Percentiles rank a stretch among this genome's conserved stretches.
These are phyloP conservation scores for Hepsetus odoe DNA, from an alignment of 2,113 vertebrate genomes.

Conservation along the genomic window DNA sequence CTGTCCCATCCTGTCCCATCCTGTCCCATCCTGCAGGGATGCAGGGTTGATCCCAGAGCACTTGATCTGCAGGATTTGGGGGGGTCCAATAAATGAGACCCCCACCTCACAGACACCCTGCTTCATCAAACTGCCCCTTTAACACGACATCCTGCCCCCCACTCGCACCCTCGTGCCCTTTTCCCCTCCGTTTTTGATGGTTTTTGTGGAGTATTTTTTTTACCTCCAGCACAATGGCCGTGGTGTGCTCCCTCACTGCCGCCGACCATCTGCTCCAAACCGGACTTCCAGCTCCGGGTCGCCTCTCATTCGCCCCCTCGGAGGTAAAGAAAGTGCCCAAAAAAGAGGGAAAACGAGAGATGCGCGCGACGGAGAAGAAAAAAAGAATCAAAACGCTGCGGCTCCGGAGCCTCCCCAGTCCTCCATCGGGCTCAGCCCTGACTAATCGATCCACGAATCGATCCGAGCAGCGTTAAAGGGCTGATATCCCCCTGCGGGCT, in stretches of 20 bases:
- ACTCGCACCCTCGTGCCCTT: background rate
- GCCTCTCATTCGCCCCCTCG: background rate
- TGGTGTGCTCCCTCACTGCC: background rate
- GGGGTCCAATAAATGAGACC: too few relatives aligned
- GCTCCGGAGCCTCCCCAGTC: constrained; percentile 63
- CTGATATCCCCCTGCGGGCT: too few relatives aligned
- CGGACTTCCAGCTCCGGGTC: background rate
- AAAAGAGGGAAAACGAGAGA: too few relatives aligned
- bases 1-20: too few relatives aligned
- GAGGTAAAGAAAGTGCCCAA: too few relatives aligned
- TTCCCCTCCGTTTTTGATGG: background rate
- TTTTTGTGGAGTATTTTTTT: background rate
- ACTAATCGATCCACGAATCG: constrained; percentile 71
- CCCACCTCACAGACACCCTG: too few relatives aligned
- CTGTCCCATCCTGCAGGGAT: too few relatives aligned
- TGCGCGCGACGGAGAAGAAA: background rate
- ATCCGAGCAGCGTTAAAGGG: background rate
- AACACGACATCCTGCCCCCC: too few relatives aligned
- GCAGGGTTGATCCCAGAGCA: too few relatives aligned
- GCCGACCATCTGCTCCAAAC: constrained; percentile 38
- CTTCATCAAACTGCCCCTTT: too few relatives aligned
- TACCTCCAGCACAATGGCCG: constrained; percentile 17
- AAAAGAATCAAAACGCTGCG: background rate
- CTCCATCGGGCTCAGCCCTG: constrained; percentile 68
- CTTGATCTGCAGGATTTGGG: background rate